phyloP scores from a whole-genome alignment of 2,888 invertebrate species.

The Papilio elwesi region DNA sequence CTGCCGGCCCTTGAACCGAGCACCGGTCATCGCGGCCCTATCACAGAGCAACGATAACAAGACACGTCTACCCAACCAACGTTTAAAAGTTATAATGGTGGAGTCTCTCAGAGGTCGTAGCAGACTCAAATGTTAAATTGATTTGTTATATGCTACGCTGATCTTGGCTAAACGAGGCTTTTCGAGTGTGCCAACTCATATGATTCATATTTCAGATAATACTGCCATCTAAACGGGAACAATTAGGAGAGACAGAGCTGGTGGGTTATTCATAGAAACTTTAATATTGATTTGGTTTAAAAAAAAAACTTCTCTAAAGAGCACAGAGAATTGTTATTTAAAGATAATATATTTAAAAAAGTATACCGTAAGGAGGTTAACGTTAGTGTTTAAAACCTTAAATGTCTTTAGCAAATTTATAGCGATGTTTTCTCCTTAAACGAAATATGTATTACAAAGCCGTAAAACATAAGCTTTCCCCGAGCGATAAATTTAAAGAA shows the following conservation, averaged over 20 bases:
- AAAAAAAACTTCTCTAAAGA: too few relatives aligned
- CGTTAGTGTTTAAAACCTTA: not conserved
- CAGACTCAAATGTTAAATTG: not conserved
- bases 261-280: too few relatives aligned
- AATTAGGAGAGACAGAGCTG: too few relatives aligned
- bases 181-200: too few relatives aligned
- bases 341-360: not conserved
- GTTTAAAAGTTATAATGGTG: not conserved
- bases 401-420: not conserved
- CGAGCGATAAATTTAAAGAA: not conserved
- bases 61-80: not conserved
- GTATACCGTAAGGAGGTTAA: not conserved
- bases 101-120: conserved; percentile 6
- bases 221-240: too few relatives aligned
- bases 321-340: too few relatives aligned
- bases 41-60: not conserved
- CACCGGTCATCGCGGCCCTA: conserved; percentile 9
- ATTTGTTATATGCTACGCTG: too few relatives aligned
- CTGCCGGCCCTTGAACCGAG: conserved; percentile 29
- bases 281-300: too few relatives aligned
- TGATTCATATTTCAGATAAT: too few relatives aligned
- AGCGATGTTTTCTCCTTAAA: not conserved
- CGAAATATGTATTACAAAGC: not conserved
- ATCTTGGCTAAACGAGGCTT: too few relatives aligned
- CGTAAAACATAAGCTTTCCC: not conserved